These are phyloP conservation scores for Sylvia atricapilla DNA, from an alignment of 2,113 vertebrate genomes.

Conservation along the genomic window DNA sequence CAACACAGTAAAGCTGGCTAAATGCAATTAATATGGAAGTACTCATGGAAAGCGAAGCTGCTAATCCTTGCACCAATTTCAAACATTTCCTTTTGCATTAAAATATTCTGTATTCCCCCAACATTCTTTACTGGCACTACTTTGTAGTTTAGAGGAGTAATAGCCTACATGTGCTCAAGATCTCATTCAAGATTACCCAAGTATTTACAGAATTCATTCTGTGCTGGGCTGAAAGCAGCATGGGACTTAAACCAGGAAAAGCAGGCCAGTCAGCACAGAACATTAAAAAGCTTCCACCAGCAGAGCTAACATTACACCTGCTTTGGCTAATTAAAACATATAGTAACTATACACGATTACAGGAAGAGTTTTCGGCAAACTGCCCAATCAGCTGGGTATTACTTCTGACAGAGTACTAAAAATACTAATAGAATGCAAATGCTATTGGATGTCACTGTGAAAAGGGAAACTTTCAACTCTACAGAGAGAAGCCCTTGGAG, in stretches of 20 bases:
- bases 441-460: slow-evolving; percentile 59
- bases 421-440: slow-evolving; percentile 62
- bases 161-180: background rate
- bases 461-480: slow-evolving; percentile 10
- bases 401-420: slow-evolving; percentile 57
- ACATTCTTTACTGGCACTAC: background rate
- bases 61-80: background rate
- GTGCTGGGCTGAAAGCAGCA: background rate
- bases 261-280: background rate
- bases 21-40: background rate
- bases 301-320: slow-evolving; percentile 38
- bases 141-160: background rate
- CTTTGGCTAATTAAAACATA: slow-evolving; percentile 57
- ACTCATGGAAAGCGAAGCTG: background rate
- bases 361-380: slow-evolving; percentile 41
- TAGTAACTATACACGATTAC: slow-evolving; percentile 40
- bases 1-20: background rate
- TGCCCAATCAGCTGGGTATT: slow-evolving; percentile 19
- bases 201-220: slow-evolving; percentile 3
- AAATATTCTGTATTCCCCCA: background rate
- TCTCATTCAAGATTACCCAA: background rate
- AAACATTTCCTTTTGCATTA: background rate
- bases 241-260: background rate
- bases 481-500: background rate
- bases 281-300: background rate